These are phyloP conservation scores for Daubentonia madagascariensis DNA, from an alignment of 2,113 vertebrate genomes.

Conservation along the genomic window DNA sequence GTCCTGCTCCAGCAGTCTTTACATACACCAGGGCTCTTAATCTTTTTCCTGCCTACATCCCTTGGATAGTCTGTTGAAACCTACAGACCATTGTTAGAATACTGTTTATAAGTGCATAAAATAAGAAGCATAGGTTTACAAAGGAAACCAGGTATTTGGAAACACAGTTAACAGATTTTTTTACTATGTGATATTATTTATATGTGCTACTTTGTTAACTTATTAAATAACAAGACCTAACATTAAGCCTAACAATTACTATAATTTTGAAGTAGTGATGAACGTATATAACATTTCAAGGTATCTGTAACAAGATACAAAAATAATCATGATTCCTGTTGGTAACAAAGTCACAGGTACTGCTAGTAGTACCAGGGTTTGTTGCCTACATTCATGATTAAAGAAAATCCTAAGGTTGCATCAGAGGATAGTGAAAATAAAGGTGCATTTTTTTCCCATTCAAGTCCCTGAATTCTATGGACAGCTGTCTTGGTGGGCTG, in stretches of 20 bases:
- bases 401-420: not conserved
- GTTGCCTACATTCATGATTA: not conserved
- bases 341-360: not conserved
- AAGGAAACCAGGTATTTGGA: constrained; percentile 18
- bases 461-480: not conserved
- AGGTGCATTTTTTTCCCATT: not conserved
- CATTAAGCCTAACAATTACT: not conserved
- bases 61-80: not conserved
- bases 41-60: not conserved
- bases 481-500: not conserved
- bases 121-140: constrained; percentile 8
- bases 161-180: constrained; percentile 16
- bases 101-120: not conserved
- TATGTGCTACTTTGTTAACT: not conserved
- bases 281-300: not conserved
- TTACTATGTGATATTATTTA: not conserved
- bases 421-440: not conserved
- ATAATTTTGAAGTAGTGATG: not conserved
- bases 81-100: not conserved
- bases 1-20: not conserved
- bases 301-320: not conserved
- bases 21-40: not conserved
- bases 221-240: constrained; percentile 5
- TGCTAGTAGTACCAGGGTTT: not conserved
- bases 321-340: not conserved